A percentile compares a stretch with the other conserved stretches of the same genome.
Conservation (phyloP, 1,140 invertebrate genomes). For the Arion vulgaris region DNA sequence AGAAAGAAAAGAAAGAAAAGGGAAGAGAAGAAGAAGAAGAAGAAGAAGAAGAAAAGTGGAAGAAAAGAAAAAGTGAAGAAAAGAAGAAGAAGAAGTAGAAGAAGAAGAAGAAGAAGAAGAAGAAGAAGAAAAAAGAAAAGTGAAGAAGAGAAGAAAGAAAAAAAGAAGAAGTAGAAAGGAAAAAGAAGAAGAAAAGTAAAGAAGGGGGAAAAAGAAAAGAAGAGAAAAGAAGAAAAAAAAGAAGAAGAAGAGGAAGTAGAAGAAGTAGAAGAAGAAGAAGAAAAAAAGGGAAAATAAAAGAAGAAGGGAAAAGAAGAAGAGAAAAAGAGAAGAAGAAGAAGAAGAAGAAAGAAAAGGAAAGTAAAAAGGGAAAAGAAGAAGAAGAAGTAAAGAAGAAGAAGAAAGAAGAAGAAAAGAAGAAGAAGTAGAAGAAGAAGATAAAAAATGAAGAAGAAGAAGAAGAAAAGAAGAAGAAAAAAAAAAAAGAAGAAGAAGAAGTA, state of each 20-base stretch:
- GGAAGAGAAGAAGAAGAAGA: neutral
- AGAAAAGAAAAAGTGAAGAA: neutral
- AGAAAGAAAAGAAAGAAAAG: neutral
- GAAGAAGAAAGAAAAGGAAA: neutral
- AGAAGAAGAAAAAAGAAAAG: neutral
- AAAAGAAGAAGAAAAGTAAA: neutral
- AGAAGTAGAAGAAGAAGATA: neutral
- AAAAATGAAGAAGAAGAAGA: neutral
- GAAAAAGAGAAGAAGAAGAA: neutral
- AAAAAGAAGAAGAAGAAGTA: neutral
- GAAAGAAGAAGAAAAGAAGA: neutral
- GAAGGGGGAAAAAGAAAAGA: neutral
- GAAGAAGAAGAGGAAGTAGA: neutral
- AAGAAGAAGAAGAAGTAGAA: neutral
- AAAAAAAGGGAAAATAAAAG: neutral
- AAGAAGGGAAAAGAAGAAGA: conserved; percentile 4
- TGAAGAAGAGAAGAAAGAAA: neutral
- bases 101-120: neutral
- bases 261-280: neutral
- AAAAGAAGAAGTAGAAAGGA: neutral
- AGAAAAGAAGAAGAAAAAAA: neutral
- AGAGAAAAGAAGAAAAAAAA: neutral
- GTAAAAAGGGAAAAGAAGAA: neutral
- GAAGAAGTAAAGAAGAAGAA: neutral
- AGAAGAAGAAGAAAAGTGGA: conserved; percentile 1